Evolutionary conservation across 2,888 invertebrate genomes (phyloP), one percentile per base, ranked within the genome.

Genomic region (Teinopalpus imperialis): DNA sequence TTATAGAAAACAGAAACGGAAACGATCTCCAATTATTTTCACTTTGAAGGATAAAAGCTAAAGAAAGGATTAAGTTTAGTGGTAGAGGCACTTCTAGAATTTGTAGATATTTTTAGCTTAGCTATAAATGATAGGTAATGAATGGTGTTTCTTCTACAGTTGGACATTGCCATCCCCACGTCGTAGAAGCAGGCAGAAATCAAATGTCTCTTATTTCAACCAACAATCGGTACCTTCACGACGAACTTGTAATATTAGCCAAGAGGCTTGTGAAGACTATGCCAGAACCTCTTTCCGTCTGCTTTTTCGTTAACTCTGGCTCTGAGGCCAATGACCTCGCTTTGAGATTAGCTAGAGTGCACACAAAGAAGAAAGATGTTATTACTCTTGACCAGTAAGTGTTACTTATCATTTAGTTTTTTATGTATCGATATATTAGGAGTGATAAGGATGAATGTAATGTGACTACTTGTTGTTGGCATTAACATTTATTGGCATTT

Each of bases 261-360:
- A 91, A 96, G 67, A 92, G 94, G 54, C 86, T 99, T 54, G 92
- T 95, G 8, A 91, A 91, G 44, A 94, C 96, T 2, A 90, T 99
- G 81, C 99, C 99, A 0, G 92, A 94, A 43, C 90, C 92, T 18
- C 88, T 99, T 23, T 95, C 95, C 9, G 96, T 98, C 2, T 98
- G 98, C 68, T 99, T 95, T 88, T 95, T 99, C 74, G 98, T 98
- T 43, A 99, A 99, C 85, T 99, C 99, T 0, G 99, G 99, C 5
- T 99, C 98, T 3, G 99, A 99, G 86, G 99, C 99, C 4, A 99
- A 99, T 78, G 99, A 99, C 87, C 91, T 99, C 60, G 99, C 99
- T 0, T 79, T 99, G 26, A 92, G 98, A 48, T 88, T 99, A 50
- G 97, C 98, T 0, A 91, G 94, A 51, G 93, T 96, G 42, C 95